Base-by-base conservation (phyloP, 2,888 invertebrate species). In the Frankliniella fusca region DNA sequence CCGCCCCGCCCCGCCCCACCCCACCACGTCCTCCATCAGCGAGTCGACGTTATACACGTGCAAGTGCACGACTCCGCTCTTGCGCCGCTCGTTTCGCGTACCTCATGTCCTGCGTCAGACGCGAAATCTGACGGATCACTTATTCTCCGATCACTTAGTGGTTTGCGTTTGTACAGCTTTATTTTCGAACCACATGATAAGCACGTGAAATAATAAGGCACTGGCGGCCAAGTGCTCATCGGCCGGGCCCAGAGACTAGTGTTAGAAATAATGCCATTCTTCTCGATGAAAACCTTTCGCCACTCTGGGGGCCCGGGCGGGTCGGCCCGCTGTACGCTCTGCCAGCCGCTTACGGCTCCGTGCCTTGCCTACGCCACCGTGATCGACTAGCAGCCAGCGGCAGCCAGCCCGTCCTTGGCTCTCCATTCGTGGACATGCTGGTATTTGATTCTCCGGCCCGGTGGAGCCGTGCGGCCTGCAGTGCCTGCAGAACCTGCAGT, bases 1-100 rank as follows among this genome's bases (percentile, higher is more conserved):
- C 27, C 70, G 3, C 61, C 61, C 61, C 70, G 11, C 70, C 27
- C 23, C 70, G 70, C 70, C 70, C 12, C 70, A 10, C 70, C 70
- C n/a, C 65, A 23, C 70, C 23, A 65, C 48, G 27, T 83, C 83
- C 81, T 81, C 82, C 82, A 80, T 81, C 70, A 83, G 83, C 81
- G 80, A 38, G 38, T 5, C 38, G 38, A 5, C 38, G 38, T 38
- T 38, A 38, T 5, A 38, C 38, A 38, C 38, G 38, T 38, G 38
- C 38, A 38, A 38, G 38, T 38, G 38, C 38, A 5, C 38, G 38
- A 38, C 38, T 5, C 38, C 38, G 38, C 38, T 38, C 38, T 38
- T 5, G 38, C 38, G 38, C 38, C 5, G 38, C 38, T 38, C 38
- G 38, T 5, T 38, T 38, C 38, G 5, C 38, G 5, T 38, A 38